Conservation (phyloP, 2,797 vertebrate species). For the Cirrhinus molitorella region DNA sequence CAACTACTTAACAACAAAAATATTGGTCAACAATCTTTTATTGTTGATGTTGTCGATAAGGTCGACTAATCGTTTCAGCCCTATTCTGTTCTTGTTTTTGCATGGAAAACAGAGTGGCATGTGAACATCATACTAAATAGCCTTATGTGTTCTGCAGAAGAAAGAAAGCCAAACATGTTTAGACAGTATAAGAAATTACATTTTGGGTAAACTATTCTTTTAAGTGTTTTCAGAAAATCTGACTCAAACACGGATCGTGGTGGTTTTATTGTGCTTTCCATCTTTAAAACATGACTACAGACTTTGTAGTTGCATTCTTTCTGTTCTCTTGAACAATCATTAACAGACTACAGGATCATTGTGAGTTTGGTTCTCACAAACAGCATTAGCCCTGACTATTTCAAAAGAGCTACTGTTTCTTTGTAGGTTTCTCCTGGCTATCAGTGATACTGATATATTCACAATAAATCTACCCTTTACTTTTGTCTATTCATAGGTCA, state of each 20-base stretch:
- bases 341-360: background rate
- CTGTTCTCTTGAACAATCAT: background rate
- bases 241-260: background rate
- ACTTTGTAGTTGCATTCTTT: background rate
- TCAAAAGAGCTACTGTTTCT: background rate
- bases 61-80: no score
- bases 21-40: no score
- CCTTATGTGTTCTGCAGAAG: background rate
- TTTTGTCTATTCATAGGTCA: slow-evolving; percentile 43
- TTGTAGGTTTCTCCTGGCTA: background rate
- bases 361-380: slow-evolving; percentile 22
- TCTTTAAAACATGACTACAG: background rate
- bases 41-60: no score
- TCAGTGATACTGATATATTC: background rate
- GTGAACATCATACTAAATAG: background rate
- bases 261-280: background rate
- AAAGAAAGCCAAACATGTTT: background rate
- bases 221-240: background rate
- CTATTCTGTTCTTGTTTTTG: background rate
- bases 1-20: no score
- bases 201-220: background rate
- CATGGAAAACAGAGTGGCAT: background rate
- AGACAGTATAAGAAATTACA: background rate
- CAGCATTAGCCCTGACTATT: background rate
- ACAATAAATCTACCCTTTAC: background rate